phyloP scores from a whole-genome alignment of 2,797 vertebrate genomes.

The Hemibagrus guttatus region DNA sequence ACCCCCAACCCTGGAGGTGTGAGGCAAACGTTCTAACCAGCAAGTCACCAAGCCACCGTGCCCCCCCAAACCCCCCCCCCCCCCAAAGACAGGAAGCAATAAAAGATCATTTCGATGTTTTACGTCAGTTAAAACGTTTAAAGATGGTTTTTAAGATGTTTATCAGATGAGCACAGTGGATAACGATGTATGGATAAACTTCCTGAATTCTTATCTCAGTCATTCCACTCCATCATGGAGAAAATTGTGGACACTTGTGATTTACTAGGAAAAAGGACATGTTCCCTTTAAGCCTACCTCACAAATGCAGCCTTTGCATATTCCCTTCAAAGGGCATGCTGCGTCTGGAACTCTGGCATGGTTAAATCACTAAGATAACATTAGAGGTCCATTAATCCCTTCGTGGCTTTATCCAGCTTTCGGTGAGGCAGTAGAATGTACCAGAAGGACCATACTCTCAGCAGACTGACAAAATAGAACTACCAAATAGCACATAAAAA shows the following conservation, averaged over 20 bases:
- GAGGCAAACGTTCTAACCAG: too few relatives aligned
- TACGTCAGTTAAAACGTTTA: not conserved
- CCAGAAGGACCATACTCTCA: conserved; percentile 25
- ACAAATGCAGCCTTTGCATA: conserved; percentile 7
- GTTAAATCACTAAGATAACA: conserved; percentile 24
- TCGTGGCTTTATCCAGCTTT: conserved; percentile 18
- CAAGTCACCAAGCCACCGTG: too few relatives aligned
- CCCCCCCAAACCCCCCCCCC: too few relatives aligned
- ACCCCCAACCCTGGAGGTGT: too few relatives aligned
- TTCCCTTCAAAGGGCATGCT: conserved; percentile 31
- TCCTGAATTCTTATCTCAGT: conserved; percentile 50
- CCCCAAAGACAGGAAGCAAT: too few relatives aligned
- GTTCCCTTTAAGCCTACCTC: conserved; percentile 27
- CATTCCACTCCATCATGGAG: conserved; percentile 42
- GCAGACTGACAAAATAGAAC: conserved; percentile 8
- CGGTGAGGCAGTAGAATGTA: not conserved
- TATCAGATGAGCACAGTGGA: conserved; percentile 29
- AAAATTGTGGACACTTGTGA: conserved; percentile 48
- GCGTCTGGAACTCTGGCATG: conserved; percentile 24
- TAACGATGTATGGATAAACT: conserved; percentile 27
- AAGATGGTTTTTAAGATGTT: conserved; percentile 19
- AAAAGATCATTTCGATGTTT: not conserved
- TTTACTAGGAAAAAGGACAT: conserved; percentile 34
- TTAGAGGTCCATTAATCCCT: conserved; percentile 39
- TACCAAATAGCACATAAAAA: conserved; percentile 37